A percentile compares a stretch with the other conserved stretches of the same genome.
phyloP scores from a whole-genome alignment of 2,113 vertebrate species.

The Ptyas mucosa region DNA sequence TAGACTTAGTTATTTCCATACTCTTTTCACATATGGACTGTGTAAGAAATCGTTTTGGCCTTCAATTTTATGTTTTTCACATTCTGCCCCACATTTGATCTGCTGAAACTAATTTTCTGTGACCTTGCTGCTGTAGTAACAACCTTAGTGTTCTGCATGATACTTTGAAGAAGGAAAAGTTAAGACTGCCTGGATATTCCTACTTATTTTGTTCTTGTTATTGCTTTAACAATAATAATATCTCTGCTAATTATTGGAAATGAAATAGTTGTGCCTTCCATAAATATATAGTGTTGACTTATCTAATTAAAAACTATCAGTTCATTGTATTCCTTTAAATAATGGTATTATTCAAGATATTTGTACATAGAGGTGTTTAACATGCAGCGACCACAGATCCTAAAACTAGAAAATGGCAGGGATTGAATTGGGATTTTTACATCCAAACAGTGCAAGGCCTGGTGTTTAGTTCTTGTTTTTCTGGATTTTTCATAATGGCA shows the following conservation, averaged over 20 bases:
- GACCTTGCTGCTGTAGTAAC: fast-evolving
- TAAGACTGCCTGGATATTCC: neutral
- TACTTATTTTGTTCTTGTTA: neutral
- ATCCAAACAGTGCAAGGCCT: neutral
- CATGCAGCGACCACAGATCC: neutral
- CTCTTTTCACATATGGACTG: fast-evolving
- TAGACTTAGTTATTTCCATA: neutral
- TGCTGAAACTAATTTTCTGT: neutral
- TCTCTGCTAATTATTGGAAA: neutral
- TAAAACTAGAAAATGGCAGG: neutral
- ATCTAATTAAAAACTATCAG: neutral
- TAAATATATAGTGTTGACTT: neutral
- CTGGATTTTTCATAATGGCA: neutral
- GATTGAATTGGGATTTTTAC: neutral
- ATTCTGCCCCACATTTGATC: neutral
- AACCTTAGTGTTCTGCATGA: neutral
- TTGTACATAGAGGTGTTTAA: too few relatives aligned
- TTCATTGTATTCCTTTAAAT: neutral
- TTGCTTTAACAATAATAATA: neutral
- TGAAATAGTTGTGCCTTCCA: neutral
- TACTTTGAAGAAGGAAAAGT: neutral
- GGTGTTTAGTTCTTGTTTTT: neutral
- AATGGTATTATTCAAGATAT: neutral
- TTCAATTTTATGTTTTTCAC: neutral
- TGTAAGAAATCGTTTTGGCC: neutral